These are phyloP conservation scores for Nipponia nippon DNA, from an alignment of 2,113 vertebrate species.

Conservation along the genomic window DNA sequence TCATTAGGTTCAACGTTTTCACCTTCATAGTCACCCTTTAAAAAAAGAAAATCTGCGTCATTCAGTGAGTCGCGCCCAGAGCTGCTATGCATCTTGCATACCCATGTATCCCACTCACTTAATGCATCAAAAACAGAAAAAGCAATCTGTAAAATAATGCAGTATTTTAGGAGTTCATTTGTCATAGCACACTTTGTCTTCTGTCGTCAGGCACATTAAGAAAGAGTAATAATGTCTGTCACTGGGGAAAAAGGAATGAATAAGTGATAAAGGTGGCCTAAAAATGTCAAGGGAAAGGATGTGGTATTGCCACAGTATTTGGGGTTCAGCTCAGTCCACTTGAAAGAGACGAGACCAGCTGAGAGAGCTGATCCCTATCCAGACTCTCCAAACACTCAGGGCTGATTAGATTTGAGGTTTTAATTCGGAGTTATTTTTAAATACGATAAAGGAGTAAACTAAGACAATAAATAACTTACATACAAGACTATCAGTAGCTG, in stretches of 20 bases:
- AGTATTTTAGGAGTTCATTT: conserved; percentile 56
- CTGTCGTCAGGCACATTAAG: conserved; percentile 35
- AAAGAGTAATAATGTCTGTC: conserved; percentile 45
- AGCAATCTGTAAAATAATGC: conserved; percentile 50
- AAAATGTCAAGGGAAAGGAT: conserved; percentile 58
- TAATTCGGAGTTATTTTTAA: conserved; percentile 41
- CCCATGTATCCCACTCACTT: conserved; percentile 6
- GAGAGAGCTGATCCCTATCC: conserved; percentile 13
- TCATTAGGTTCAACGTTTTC: conserved; percentile 80
- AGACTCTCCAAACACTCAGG: conserved; percentile 15
- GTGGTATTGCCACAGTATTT: background rate
- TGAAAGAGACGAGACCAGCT: background rate
- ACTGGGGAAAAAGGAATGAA: conserved; percentile 27
- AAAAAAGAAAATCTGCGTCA: conserved; percentile 5
- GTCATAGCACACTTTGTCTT: conserved; percentile 51
- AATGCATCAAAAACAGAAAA: conserved; percentile 61
- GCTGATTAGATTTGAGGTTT: conserved; percentile 37
- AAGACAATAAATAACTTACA: conserved; percentile 27
- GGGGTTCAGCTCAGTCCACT: conserved; percentile 50
- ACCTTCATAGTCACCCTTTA: conserved; percentile 88
- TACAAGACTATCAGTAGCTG: conserved; percentile 12
- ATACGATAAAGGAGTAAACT: background rate
- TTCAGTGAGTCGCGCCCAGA: background rate
- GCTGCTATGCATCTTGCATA: background rate
- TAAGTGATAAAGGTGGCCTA: conserved; percentile 66